A percentile compares a stretch with the other conserved stretches of the same genome.
phyloP scores from a whole-genome alignment of 2,113 vertebrate genomes.

The Candoia aspera region DNA sequence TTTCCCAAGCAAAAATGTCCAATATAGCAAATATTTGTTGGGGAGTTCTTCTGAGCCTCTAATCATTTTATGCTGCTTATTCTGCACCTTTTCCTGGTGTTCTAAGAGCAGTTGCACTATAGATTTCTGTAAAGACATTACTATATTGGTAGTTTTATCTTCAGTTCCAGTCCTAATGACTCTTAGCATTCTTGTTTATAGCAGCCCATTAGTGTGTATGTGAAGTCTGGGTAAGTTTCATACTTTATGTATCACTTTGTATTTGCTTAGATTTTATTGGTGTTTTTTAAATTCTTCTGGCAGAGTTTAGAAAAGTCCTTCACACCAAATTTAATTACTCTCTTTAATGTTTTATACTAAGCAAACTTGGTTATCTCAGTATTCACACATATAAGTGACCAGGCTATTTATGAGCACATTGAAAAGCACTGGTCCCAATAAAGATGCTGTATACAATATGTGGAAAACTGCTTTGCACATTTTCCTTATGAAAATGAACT shows the following conservation, averaged over 20 bases:
- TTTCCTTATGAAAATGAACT: too few species aligned
- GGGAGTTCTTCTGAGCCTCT: too few species aligned
- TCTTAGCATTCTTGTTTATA: background rate
- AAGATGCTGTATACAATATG: too few species aligned
- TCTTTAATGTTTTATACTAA: background rate
- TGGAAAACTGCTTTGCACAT: too few species aligned
- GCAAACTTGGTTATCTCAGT: too few species aligned
- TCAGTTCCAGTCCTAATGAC: background rate
- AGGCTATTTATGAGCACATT: too few species aligned
- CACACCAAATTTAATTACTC: background rate
- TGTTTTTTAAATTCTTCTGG: background rate
- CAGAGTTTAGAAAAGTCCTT: background rate
- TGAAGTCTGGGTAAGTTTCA: background rate
- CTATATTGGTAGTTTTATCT: background rate
- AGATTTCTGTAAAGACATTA: background rate
- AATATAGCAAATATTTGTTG: too few species aligned
- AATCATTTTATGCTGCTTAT: too few species aligned
- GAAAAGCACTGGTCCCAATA: too few species aligned
- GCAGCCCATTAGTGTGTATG: background rate
- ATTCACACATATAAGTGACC: too few species aligned
- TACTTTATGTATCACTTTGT: background rate
- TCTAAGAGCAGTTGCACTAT: background rate
- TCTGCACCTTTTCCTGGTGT: too few species aligned
- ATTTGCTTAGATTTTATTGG: background rate
- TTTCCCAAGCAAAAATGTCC: too few species aligned